Evolutionary conservation across 1,140 invertebrate species (phyloP), one percentile per base, ranked within the genome.

Genomic region (silkworm (Bombyx mori)): DNA sequence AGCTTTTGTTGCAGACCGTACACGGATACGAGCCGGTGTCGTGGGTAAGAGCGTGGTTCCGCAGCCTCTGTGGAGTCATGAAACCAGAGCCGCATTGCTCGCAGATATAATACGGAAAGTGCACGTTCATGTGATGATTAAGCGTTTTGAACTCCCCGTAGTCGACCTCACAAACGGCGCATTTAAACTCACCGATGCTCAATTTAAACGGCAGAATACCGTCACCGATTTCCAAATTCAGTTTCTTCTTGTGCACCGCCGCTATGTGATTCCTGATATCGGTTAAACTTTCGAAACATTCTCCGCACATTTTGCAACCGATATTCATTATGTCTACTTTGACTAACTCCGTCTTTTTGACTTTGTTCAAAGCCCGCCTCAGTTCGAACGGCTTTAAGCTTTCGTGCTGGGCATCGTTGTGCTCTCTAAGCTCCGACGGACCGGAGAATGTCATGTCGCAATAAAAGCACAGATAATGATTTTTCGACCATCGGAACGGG

Each of bases 21-120:
- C 89, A 90, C 18, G 69, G 61, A 47, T 82, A 88, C 0, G 84
- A 78, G 0, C 80, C 81, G 3, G 72, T 86, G 55, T 80, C 77
- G 46, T 90, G 89, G 0, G 83, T 79, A 44, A 79, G 82, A 0
- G 73, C 67, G 50, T 90, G 89, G 0, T 73, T 79, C 35, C 82
- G 68, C 12, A 87, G 58, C 42, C 84, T 65, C 48, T 75, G 75
- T 6, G 79, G 79, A 0, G 84, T 82, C 7, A 84, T 73, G 73
- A 90, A 96, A 1, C 91, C 92, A 60, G 94, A 94, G 1, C 89
- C 90, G 68, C 95, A 97, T 18, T 94, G 90, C 60, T 94, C 94
- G 69, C 95, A 97, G 59, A 94, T 92, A 70, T 94, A 95, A 47
- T 78, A 82, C 51, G 82, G 79, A 43, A 80, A 84, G 52, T 90